Base-by-base conservation (phyloP, 2,113 vertebrate species). In the Psilopogon haemacephalus region DNA sequence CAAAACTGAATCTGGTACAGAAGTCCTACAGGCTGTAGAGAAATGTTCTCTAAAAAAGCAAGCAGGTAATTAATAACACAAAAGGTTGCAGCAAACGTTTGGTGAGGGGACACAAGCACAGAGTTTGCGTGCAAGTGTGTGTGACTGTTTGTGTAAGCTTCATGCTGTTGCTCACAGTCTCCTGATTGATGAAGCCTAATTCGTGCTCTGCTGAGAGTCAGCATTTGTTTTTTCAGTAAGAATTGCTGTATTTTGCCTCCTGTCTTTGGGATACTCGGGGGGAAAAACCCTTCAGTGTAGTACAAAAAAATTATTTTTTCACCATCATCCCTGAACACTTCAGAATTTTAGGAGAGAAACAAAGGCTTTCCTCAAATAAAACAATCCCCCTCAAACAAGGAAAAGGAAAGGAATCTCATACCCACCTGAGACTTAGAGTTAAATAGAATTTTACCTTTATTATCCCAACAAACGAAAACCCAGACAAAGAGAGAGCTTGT, bases 161-260 rank as follows among this genome's bases (percentile, higher is more conserved):
- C 52, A 54, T 27, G 84, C n/a, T 76, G 55, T 15, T 86, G 77
- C 86, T 89, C 0, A 0, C 11, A 35, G 28, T 5, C 42, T 71
- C 75, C 84, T 80, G 82, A 88, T 23, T 77, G 85, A 94, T 89
- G 87, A 79, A 77, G 46, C 35, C n/a, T 28, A 24, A 71, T 71
- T 26, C 0, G 1, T 50, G 71, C 64, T 87, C 92, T 80, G 75
- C 63, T 35, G 28, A 93, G 70, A 92, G 52, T 37, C 30, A 3
- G 78, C 42, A 71, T 76, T 93, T 94, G 30, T 40, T 64, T 71
- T 65, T 63, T 59, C 55, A 82, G 60, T 35, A 82, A 26, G 60
- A 91, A 80, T 48, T 83, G 60, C 56, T 77, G 14, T 62, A 88
- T 90, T 95, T 94, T 90, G 24, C 84, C 64, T 90, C 65, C 69